phyloP scores from a whole-genome alignment of 2,888 invertebrate species.

The Stenodera caucasica region DNA sequence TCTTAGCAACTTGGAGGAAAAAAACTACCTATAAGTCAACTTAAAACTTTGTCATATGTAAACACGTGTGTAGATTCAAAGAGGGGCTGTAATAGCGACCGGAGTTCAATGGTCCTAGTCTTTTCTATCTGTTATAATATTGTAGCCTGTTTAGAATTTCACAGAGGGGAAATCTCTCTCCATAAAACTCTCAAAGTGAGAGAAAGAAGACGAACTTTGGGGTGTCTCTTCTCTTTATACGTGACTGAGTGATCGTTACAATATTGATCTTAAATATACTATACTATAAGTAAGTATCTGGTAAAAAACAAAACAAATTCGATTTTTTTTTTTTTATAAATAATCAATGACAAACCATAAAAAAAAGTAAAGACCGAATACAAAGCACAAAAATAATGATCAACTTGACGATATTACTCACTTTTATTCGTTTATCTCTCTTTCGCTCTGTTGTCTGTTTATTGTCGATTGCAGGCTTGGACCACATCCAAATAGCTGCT shows the following conservation, averaged over 20 bases:
- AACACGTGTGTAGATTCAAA: constrained; percentile 33
- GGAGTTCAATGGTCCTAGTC: constrained; percentile 27
- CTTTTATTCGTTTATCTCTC: no score
- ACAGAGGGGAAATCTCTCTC: neutral
- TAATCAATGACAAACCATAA: no score
- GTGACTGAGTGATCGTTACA: neutral
- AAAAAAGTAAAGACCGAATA: no score
- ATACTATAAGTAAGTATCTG: no score
- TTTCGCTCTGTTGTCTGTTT: neutral
- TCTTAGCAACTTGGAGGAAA: no score
- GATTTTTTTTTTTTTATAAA: no score
- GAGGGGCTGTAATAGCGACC: constrained; percentile 31
- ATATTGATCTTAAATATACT: neutral
- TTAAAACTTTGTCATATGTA: constrained; percentile 39
- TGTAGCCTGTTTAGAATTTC: constrained; percentile 1
- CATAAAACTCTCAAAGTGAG: neutral
- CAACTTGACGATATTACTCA: no score
- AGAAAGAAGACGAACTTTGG: neutral
- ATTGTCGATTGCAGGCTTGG: constrained; percentile 15
- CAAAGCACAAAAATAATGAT: no score
- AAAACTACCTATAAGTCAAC: constrained; percentile 21
- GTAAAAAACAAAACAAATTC: no score
- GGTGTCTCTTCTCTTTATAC: neutral
- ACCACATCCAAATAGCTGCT: constrained; percentile 15
- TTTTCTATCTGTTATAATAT: neutral